Conservation (phyloP, 1,140 invertebrate genomes). For the Augochlora pura region DNA sequence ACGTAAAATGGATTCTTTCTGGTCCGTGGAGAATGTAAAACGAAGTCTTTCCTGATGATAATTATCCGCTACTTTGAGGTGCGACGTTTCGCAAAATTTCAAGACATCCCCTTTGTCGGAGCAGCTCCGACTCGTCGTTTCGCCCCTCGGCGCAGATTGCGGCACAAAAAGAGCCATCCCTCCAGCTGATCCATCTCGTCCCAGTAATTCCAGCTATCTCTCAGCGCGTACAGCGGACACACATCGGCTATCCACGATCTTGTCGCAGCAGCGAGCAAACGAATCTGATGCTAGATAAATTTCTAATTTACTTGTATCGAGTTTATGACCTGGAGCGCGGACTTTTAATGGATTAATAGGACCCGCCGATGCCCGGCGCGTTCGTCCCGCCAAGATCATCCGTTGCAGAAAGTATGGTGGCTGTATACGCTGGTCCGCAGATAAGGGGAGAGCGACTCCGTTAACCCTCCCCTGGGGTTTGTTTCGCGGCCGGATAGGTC, state of each 20-base stretch:
- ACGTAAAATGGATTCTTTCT: no score
- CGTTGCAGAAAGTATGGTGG: slow-evolving; percentile 23
- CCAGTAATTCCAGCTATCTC: neutral
- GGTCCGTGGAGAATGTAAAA: no score
- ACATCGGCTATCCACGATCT: slow-evolving; percentile 11
- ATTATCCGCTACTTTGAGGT: no score
- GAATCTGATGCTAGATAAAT: slow-evolving; percentile 51
- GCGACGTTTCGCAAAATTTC: no score
- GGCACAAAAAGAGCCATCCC: neutral
- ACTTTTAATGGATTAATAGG: slow-evolving; percentile 51
- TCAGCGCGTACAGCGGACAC: neutral
- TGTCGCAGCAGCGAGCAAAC: slow-evolving; percentile 29
- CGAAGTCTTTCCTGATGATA: no score
- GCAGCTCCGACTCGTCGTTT: neutral
- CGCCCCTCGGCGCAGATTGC: neutral
- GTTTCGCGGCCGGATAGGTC: neutral
- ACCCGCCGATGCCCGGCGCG: slow-evolving; percentile 30
- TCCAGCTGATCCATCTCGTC: neutral
- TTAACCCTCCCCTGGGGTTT: slow-evolving; percentile 7
- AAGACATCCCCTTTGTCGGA: neutral
- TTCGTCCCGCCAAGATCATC: slow-evolving; percentile 12
- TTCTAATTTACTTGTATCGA: slow-evolving; percentile 56
- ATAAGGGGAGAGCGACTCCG: slow-evolving; percentile 31
- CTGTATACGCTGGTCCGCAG: slow-evolving; percentile 3
- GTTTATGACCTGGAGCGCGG: slow-evolving; percentile 39